Evolutionary conservation across 1,140 invertebrate genomes (phyloP), one percentile per base, ranked within the genome.

Genomic region (Sarcophaga bullata): DNA sequence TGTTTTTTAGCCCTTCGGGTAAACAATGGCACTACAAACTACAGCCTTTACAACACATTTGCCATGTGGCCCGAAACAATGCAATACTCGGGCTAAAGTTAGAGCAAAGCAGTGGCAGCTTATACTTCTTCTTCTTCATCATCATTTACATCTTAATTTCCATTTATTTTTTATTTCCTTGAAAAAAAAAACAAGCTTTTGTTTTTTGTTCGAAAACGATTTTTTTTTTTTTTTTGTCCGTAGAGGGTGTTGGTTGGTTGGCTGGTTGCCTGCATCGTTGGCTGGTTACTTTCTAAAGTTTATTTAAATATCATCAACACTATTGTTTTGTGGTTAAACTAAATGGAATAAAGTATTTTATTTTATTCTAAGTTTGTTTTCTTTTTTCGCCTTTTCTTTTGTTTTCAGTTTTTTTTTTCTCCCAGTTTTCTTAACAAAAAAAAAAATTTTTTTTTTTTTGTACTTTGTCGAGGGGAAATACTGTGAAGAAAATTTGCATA

Each of bases 271-370:
- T n/a, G 62, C 13, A 58, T 25, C 62, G 37, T 25, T 72, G 62
- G 75, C 49, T 48, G 73, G 73, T 49, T 49, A 17, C 75, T 50
- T 48, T 50, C 50, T 8, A 49, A 78, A 78, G 75, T 78, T 78
- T 78, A 78, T 78, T 78, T 78, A 78, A 78, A 78, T 78, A 78
- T 78, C 75, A 78, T 78, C 75, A 78, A 78, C 75, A 78, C 75
- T 52, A 78, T 78, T 78, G 75, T 78, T 78, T 78, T 78, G 75
- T 78, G 75, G 75, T 78, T 78, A 78, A 78, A 78, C 49, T 49
- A 50, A 78, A 78, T 78, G 25, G 49, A 78, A 78, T 78, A 78
- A 78, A 78, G 75, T 78, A 78, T 78, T 78, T 78, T 78, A 17
- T 78, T 78, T 37, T 37, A 37, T 37, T 37, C 25, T 4, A 49